A percentile compares a stretch with the other conserved stretches of the same genome.
phyloP scores from a whole-genome alignment of 2,888 invertebrate genomes.

The Drosophila parthenogenetica region DNA sequence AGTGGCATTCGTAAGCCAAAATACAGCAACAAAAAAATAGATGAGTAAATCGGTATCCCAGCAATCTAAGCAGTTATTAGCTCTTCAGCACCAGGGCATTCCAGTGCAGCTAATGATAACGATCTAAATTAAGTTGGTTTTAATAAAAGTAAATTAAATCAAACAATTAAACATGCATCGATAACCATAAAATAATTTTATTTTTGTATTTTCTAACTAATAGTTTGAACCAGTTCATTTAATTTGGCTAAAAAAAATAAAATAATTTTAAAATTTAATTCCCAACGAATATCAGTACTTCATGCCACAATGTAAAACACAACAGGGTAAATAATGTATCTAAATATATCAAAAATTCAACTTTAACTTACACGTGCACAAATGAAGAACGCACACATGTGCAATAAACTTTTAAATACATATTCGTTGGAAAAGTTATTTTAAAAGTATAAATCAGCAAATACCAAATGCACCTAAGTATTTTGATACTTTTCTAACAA shows the following conservation, averaged over 20 bases:
- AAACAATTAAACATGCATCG: too few relatives aligned
- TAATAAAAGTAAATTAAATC: too few relatives aligned
- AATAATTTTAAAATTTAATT: too few relatives aligned
- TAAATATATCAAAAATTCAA: not conserved
- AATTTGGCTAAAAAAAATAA: too few relatives aligned
- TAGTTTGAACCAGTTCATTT: too few relatives aligned
- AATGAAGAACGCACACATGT: slow-evolving; percentile 19
- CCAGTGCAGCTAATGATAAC: too few relatives aligned
- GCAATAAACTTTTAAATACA: slow-evolving; percentile 47
- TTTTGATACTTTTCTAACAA: slow-evolving; percentile 60
- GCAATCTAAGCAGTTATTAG: slow-evolving; percentile 4
- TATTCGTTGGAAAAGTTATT: slow-evolving; percentile 50
- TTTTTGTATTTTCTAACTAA: too few relatives aligned
- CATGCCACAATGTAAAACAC: too few relatives aligned
- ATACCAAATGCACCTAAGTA: slow-evolving; percentile 53
- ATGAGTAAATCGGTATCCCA: not conserved
- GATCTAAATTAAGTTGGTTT: too few relatives aligned
- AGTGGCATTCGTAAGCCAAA: slow-evolving; percentile 46
- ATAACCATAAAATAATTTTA: too few relatives aligned
- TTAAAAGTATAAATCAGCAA: slow-evolving; percentile 48
- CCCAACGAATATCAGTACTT: too few relatives aligned
- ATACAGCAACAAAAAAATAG: slow-evolving; percentile 3
- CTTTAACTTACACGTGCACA: not conserved
- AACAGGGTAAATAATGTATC: not conserved
- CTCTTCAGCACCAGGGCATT: not conserved